These are phyloP conservation scores for Odontesthes bonariensis DNA, from an alignment of 2,113 vertebrate species.

Conservation along the genomic window DNA sequence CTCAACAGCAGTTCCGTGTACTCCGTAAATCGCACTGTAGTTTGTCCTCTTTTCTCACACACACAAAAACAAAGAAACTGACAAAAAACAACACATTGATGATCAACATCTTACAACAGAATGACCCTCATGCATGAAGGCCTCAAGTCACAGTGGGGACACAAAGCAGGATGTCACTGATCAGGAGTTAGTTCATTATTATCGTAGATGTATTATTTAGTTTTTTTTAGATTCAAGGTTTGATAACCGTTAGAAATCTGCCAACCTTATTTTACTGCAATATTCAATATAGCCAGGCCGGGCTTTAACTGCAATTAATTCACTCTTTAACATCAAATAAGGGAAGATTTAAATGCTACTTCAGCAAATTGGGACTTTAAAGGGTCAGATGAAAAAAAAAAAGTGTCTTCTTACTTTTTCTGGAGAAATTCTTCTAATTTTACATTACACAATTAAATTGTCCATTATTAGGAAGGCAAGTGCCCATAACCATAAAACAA, in stretches of 20 bases:
- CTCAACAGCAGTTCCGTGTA: conserved; percentile 56
- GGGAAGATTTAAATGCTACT: too few species aligned
- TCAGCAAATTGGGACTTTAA: too few species aligned
- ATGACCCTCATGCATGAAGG: conserved; percentile 15
- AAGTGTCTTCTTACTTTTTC: too few species aligned
- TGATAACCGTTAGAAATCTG: too few species aligned
- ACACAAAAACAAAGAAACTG: not conserved
- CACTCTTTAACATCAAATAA: too few species aligned
- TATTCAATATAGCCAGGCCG: too few species aligned
- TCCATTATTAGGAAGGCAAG: too few species aligned
- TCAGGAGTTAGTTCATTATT: not conserved
- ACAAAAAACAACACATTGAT: not conserved
- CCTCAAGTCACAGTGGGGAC: conserved; percentile 32
- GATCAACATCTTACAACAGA: conserved; percentile 8
- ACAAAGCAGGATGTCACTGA: not conserved
- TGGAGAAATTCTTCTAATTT: too few species aligned
- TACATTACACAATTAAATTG: too few species aligned
- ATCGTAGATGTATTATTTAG: not conserved
- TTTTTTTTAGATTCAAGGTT: not conserved
- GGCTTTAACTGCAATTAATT: too few species aligned
- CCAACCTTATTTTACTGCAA: too few species aligned
- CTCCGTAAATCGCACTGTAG: conserved; percentile 43
- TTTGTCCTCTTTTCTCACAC: not conserved
- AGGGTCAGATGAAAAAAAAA: too few species aligned
- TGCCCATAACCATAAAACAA: not conserved